Percentiles rank a stretch among this genome's conserved stretches.
Evolutionary conservation across 1,140 invertebrate genomes (phyloP).

Genomic region (Aphelenchoides fujianensis): DNA sequence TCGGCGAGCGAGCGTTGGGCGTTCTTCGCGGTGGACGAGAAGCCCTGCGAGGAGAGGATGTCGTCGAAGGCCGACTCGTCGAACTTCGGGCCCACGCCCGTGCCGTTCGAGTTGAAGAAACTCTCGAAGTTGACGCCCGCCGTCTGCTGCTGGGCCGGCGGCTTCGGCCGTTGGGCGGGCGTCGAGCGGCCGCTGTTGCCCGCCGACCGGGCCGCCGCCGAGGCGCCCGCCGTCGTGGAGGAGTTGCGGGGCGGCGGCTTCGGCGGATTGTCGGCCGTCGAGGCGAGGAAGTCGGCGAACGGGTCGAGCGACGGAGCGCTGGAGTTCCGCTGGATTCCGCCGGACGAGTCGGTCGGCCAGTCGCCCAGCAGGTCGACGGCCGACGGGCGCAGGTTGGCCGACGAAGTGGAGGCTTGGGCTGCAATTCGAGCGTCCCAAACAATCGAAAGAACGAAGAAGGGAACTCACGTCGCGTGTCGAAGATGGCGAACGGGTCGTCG

Average conservation of each 20-base stretch:
- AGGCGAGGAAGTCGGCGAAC: slow-evolving; percentile 41
- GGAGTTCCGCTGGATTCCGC: slow-evolving; percentile 19
- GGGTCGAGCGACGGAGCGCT: slow-evolving; percentile 31
- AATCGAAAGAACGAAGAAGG: neutral
- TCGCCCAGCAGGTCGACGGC: slow-evolving; percentile 16
- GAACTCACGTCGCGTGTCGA: neutral
- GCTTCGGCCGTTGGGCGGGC: slow-evolving; percentile 1
- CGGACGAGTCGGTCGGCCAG: slow-evolving; percentile 4
- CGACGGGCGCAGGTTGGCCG: neutral
- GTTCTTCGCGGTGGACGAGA: slow-evolving; percentile 36
- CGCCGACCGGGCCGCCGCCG: too few relatives aligned
- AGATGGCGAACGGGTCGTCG: slow-evolving; percentile 5
- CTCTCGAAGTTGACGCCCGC: slow-evolving; percentile 36
- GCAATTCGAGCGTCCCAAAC: too few relatives aligned
- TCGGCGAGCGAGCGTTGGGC: slow-evolving; percentile 47
- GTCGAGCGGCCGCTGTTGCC: slow-evolving; percentile 35
- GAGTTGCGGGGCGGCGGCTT: neutral
- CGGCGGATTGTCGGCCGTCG: slow-evolving; percentile 2
- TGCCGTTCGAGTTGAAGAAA: slow-evolving; percentile 17
- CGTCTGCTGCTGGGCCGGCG: slow-evolving; percentile 47
- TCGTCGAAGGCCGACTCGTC: slow-evolving; percentile 48
- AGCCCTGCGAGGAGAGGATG: slow-evolving; percentile 50
- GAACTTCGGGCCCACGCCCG: slow-evolving; percentile 35
- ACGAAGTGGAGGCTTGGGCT: slow-evolving; percentile 9
- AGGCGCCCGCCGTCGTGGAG: slow-evolving; percentile 22